Conservation (phyloP, 2,888 invertebrate species). For the Diachrysia chrysitis region DNA sequence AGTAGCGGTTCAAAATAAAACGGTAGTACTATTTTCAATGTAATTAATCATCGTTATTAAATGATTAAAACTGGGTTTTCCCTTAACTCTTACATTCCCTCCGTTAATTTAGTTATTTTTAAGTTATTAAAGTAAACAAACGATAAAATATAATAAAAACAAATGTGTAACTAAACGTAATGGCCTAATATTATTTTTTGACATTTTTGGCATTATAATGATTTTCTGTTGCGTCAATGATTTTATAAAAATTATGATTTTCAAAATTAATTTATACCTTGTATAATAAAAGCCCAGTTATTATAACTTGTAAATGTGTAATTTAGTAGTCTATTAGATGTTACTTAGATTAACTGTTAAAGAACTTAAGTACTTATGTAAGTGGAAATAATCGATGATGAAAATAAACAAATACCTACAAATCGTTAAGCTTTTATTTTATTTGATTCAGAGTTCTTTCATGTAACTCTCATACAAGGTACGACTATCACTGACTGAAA, state of each 20-base stretch:
- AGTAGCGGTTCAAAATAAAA: slow-evolving; percentile 55
- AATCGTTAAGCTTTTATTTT: slow-evolving; percentile 70
- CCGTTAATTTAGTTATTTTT: slow-evolving; percentile 70
- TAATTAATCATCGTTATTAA: slow-evolving; percentile 45
- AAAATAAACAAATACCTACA: slow-evolving; percentile 81
- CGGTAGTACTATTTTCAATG: slow-evolving; percentile 52
- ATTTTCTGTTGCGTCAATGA: slow-evolving; percentile 24
- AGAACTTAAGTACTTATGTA: slow-evolving; percentile 61
- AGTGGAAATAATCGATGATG: slow-evolving; percentile 67
- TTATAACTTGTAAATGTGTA: slow-evolving; percentile 84
- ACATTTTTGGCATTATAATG: slow-evolving; percentile 30
- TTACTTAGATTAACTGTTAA: slow-evolving; percentile 86
- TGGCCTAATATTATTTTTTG: slow-evolving; percentile 54
- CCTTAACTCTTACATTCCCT: slow-evolving; percentile 66
- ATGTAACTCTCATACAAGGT: no score
- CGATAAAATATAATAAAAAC: slow-evolving; percentile 25
- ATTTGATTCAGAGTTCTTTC: slow-evolving; percentile 15
- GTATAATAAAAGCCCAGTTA: slow-evolving; percentile 77
- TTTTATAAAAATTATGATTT: slow-evolving; percentile 21
- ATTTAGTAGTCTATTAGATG: slow-evolving; percentile 86
- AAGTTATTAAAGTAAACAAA: slow-evolving; percentile 58
- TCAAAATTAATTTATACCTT: slow-evolving; percentile 49
- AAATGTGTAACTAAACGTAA: slow-evolving; percentile 22
- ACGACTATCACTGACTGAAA: not conserved
- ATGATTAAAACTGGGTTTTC: slow-evolving; percentile 64